These are phyloP conservation scores for Xanthostigma xanthostigma DNA, from an alignment of 2,888 invertebrate genomes.

Conservation along the genomic window DNA sequence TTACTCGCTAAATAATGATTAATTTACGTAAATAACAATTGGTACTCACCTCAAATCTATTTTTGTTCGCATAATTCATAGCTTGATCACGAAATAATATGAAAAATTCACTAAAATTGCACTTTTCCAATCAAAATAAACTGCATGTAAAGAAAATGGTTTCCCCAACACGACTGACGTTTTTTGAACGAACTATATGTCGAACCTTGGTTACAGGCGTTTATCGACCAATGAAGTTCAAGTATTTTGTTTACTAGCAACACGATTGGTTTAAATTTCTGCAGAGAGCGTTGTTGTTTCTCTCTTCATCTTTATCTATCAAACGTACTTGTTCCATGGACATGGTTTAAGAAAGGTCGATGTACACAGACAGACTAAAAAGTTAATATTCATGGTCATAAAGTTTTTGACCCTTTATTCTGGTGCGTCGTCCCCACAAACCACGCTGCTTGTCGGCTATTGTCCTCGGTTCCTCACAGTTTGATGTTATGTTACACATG, in stretches of 20 bases:
- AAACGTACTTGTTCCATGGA: neutral
- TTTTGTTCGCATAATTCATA: conserved; percentile 48
- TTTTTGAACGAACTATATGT: conserved; percentile 6
- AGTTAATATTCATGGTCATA: conserved; percentile 5
- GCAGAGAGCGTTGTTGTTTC: neutral
- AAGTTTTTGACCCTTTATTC: conserved; percentile 4
- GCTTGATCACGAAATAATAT: conserved; percentile 22
- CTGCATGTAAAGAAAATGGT: conserved; percentile 2
- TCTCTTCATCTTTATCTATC: neutral
- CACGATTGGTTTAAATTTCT: neutral
- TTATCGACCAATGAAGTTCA: conserved; percentile 3
- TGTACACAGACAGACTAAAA: conserved; percentile 6
- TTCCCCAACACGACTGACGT: conserved; percentile 1
- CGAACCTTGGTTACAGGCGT: conserved; percentile 3
- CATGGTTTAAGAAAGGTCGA: conserved; percentile 8
- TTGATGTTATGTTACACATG: too few relatives aligned
- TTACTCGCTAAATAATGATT: neutral
- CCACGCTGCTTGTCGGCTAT: neutral
- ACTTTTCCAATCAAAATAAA: conserved; percentile 1
- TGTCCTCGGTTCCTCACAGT: neutral
- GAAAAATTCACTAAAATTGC: neutral
- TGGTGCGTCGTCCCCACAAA: neutral
- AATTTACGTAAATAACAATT: conserved; percentile 1
- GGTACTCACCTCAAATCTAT: conserved; percentile 44
- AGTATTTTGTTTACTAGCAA: conserved; percentile 5